These are phyloP conservation scores for Rhinichthys klamathensis DNA, from an alignment of 2,113 vertebrate species.

Conservation along the genomic window DNA sequence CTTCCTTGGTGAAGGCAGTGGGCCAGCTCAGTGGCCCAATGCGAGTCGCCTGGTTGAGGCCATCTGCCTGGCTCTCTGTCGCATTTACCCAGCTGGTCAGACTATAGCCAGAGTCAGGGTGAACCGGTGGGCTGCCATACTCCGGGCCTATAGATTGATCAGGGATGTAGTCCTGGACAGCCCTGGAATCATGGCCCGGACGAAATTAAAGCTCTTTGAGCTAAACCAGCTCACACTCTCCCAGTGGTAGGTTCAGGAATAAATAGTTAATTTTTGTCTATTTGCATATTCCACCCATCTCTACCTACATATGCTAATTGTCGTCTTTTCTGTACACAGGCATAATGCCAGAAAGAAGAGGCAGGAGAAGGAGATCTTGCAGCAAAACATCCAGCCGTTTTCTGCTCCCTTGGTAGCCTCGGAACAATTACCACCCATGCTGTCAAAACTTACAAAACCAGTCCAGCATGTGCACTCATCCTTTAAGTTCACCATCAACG, in stretches of 20 bases:
- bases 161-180: neutral
- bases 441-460: too few relatives aligned
- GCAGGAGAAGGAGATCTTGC: too few relatives aligned
- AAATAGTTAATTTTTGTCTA: neutral
- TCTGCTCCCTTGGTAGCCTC: too few relatives aligned
- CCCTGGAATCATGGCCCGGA: neutral
- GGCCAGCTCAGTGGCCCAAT: neutral
- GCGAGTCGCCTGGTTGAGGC: neutral
- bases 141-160: neutral
- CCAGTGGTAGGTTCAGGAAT: neutral
- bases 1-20: neutral
- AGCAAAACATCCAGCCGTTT: too few relatives aligned
- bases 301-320: too few relatives aligned
- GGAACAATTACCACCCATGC: too few relatives aligned
- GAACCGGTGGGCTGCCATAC: neutral
- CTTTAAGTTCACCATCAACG: too few relatives aligned
- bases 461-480: too few relatives aligned
- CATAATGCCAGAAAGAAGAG: too few relatives aligned
- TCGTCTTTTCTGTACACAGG: too few relatives aligned
- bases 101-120: neutral
- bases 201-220: too few relatives aligned
- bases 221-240: neutral
- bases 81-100: neutral
- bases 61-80: neutral
- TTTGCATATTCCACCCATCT: too few relatives aligned